Percentiles rank a stretch among this genome's conserved stretches.
These are phyloP conservation scores for Drosophila gunungcola DNA, from an alignment of 1,140 invertebrate genomes.

Conservation along the genomic window DNA sequence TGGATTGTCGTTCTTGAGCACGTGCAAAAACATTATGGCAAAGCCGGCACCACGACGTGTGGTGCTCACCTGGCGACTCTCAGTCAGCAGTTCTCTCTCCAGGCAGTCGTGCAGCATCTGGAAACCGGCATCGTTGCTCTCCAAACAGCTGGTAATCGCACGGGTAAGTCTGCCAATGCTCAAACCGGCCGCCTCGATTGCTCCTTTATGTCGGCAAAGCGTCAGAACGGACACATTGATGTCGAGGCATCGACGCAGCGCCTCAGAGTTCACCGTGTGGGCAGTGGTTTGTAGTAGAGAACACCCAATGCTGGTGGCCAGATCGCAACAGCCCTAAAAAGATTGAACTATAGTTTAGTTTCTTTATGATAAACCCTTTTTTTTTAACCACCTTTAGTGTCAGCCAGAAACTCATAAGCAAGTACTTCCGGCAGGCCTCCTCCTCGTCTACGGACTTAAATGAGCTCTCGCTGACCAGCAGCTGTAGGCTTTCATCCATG, in stretches of 20 bases:
- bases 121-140: constrained; percentile 28
- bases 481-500: constrained; percentile 86
- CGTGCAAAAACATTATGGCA: constrained; percentile 90
- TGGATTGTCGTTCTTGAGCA: constrained; percentile 88
- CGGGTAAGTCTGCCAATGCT: constrained; percentile 85
- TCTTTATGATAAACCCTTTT: too few relatives aligned
- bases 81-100: constrained; percentile 59
- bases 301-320: constrained; percentile 75
- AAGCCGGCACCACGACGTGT: constrained; percentile 92
- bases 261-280: constrained; percentile 3
- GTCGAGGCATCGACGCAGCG: constrained; percentile 85
- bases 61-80: constrained; percentile 81
- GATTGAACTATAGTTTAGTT: neutral
- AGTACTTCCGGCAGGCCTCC: constrained; percentile 87
- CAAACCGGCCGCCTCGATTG: constrained; percentile 89
- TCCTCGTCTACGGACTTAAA: constrained; percentile 57
- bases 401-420: constrained; percentile 91
- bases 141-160: constrained; percentile 35
- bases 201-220: constrained; percentile 92
- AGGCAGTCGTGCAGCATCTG: constrained; percentile 61
- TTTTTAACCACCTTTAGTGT: constrained; percentile 89
- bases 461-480: constrained; percentile 84
- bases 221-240: constrained; percentile 88
- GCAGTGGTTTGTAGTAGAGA: constrained; percentile 15
- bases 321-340: constrained; percentile 63